A percentile compares a stretch with the other conserved stretches of the same genome.
These are phyloP conservation scores for Alsophila aescularia DNA, from an alignment of 2,888 invertebrate species.

Conservation along the genomic window DNA sequence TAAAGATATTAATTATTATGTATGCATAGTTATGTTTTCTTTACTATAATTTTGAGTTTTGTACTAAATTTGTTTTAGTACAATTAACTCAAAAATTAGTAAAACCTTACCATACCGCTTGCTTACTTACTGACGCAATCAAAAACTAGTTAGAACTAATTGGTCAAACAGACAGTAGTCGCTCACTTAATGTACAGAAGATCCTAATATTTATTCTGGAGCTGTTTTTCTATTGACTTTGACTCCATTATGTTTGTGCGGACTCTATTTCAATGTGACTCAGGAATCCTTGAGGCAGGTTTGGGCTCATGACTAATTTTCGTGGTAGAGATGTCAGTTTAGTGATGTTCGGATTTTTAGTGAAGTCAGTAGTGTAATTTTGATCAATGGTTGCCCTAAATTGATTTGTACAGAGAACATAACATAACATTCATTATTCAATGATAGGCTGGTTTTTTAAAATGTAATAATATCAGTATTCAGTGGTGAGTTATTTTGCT, in stretches of 20 bases:
- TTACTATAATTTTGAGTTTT: too few species aligned
- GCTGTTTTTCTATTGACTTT: conserved; percentile 21
- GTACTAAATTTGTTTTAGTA: too few species aligned
- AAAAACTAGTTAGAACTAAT: background rate
- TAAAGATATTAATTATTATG: too few species aligned
- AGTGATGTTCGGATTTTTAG: conserved; percentile 43
- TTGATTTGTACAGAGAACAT: background rate
- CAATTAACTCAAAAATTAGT: too few species aligned
- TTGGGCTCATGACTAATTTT: conserved; percentile 51
- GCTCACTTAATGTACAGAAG: background rate
- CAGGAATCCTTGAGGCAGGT: conserved; percentile 45
- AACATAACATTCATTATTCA: too few species aligned
- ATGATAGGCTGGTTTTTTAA: too few species aligned
- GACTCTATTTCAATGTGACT: conserved; percentile 41
- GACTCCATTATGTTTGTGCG: conserved; percentile 23
- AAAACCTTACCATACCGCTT: too few species aligned
- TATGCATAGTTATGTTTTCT: too few species aligned
- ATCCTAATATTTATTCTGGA: conserved; percentile 14
- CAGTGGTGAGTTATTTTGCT: too few species aligned
- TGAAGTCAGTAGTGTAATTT: conserved; percentile 44
- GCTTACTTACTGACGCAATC: background rate
- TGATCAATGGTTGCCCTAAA: too few species aligned
- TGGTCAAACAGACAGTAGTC: conserved; percentile 2
- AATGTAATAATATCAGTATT: too few species aligned
- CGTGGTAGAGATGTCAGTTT: conserved; percentile 37